These are phyloP conservation scores for Hoplostethus mediterraneus DNA, from an alignment of 2,797 vertebrate species.

Conservation along the genomic window DNA sequence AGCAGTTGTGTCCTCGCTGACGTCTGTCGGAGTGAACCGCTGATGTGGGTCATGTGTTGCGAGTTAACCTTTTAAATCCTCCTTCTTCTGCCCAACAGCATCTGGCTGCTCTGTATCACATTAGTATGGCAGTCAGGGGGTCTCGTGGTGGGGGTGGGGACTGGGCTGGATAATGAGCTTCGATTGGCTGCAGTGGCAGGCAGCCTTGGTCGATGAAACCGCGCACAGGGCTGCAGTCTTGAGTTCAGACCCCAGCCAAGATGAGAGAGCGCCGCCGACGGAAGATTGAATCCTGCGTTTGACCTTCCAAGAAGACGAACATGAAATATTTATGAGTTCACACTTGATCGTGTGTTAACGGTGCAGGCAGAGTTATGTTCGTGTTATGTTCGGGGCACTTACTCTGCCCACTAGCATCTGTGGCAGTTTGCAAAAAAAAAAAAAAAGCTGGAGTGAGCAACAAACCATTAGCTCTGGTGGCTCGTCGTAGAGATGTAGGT, in stretches of 20 bases:
- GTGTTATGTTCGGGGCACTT: constrained; percentile 20
- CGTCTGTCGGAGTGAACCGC: constrained; percentile 26
- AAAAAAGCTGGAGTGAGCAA: background rate
- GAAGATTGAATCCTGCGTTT: constrained; percentile 61
- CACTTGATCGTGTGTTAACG: constrained; percentile 51
- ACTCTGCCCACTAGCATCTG: constrained; percentile 46
- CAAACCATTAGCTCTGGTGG: constrained; percentile 3
- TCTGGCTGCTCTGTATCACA: constrained; percentile 59
- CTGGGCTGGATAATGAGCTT: constrained; percentile 60
- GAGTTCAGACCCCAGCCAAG: constrained; percentile 35
- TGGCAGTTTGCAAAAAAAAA: background rate
- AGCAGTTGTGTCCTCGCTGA: constrained; percentile 41
- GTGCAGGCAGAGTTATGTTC: constrained; percentile 45
- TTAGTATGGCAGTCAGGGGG: constrained; percentile 57
- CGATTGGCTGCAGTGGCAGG: constrained; percentile 64
- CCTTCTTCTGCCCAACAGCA: constrained; percentile 52
- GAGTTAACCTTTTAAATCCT: constrained; percentile 65
- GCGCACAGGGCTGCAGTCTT: constrained; percentile 48
- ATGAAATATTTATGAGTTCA: constrained; percentile 72
- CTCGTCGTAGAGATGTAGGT: constrained; percentile 26
- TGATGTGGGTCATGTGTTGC: constrained; percentile 60
- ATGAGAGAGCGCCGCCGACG: constrained; percentile 43
- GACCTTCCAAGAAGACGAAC: constrained; percentile 67
- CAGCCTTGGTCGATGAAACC: constrained; percentile 52
- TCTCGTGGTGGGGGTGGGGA: constrained; percentile 58